Evolutionary conservation across 64 coral and sea anemone genomes (phyloP), one percentile per base, ranked within the genome.

Genomic region (Platygyra sinensis): DNA sequence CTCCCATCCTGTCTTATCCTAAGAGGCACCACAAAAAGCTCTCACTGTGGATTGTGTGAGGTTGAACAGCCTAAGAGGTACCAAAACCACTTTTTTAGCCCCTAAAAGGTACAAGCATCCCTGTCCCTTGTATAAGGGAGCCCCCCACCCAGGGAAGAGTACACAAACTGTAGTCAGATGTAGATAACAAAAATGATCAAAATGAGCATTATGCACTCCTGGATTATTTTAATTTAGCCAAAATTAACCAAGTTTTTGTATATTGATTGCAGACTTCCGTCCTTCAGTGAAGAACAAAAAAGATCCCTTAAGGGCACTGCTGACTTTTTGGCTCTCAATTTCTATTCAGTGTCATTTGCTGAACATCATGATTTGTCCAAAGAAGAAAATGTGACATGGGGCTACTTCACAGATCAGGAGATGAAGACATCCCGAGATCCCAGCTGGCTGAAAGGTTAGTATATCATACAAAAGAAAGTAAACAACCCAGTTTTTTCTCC

Each of bases 271-370:
- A 96, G 92, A 39, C 85, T 94, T 24, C 92, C 87, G 20, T 55
- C 67, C 25, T 94, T 94, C 67, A 91, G 72, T 38, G 79, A 91
- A 52, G 86, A 94, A 80, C 89, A 98, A 91, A 98, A 94, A 63
- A 60, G 12, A 39, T 91, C 62, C 1, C 15, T 98, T 1, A 98
- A 98, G 78, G 92, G 96, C 0, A 98, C 93, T 28, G 79, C 89
- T 19, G 96, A 98, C 60, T 92, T 98, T 30, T 22, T 98, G 19
- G 96, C 89, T n/a, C 75, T 94, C 8, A 98, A 98, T 57, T 86
- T 89, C 72, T 98, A 98, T 62, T 92, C 92, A 27, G 91, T 83
- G 20, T 93, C 95, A 74, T 59, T 93, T 31, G 73, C 87, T 8
- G 88, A 86, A 67, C 82, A 90, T 20, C 77, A 93, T 62, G 82